Base-by-base conservation (phyloP, 2,888 invertebrate genomes). In the Plusia festucae region DNA sequence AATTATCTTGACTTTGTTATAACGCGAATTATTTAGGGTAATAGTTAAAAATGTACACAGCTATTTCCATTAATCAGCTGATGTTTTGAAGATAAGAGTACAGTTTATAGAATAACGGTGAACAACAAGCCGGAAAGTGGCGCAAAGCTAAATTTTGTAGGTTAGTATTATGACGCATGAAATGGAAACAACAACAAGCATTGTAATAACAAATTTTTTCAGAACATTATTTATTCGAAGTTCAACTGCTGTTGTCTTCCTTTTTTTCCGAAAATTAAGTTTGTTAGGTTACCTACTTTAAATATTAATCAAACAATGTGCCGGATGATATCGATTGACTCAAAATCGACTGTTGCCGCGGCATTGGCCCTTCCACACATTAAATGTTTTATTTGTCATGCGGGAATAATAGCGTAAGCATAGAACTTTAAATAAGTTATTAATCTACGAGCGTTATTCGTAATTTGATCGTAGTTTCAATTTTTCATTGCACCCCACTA, bases 291-390 rank as follows among this genome's bases (percentile, higher is more conserved):
- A n/a, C n/a, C n/a, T n/a, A 11, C 20, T 49, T 49, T 20, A 49
- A 49, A 20, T 49, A 49, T 20, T 49, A 49, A 66, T 69, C 57
- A 49, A 74, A 60, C 60, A 53, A 22, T 56, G 53, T 56, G 53
- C 24, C 58, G 53, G 57, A 1, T n/a, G n/a, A 4, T 81, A 81
- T 81, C 76, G 80, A 80, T 80, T 80, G 57, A 16, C 51, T 49
- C 46, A 13, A 49, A 20, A 20, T 49, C 18, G 46, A 49, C 58
- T 16, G 53, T 24, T 34, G 69, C 13, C 20, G 24, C 40, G 34
- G 53, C 51, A 53, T 40, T 61, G 18, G 65, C 18, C 16, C n/a
- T 68, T 60, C 51, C 27, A 61, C 22, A 44, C 44, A n/a, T 24
- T 61, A 30, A 30, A 30, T 30, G 30, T n/a, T 4, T 34, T 66